These are phyloP conservation scores for Amphibalanus amphitrite DNA, from an alignment of 1,140 invertebrate genomes.

Conservation along the genomic window DNA sequence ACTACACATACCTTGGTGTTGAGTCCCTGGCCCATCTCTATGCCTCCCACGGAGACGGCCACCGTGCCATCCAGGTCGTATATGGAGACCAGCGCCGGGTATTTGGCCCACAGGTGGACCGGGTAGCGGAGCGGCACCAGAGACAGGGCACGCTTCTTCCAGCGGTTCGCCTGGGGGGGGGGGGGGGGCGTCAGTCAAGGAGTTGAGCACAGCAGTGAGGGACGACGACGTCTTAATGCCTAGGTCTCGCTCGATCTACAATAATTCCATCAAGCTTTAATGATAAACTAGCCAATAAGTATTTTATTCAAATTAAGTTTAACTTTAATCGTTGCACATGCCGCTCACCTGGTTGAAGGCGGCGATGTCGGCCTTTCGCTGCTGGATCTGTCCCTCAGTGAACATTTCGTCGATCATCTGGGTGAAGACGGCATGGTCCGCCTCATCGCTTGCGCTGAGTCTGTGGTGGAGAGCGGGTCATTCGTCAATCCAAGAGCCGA, in stretches of 20 bases:
- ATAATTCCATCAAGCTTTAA: too few species aligned
- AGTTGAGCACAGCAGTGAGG: too few species aligned
- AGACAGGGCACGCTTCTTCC: conserved; percentile 34
- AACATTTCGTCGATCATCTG: conserved; percentile 18
- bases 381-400: conserved; percentile 10
- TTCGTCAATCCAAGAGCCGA: too few species aligned
- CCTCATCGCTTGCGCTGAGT: conserved; percentile 9
- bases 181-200: neutral
- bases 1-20: conserved; percentile 31
- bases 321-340: too few species aligned
- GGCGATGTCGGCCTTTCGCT: conserved; percentile 3
- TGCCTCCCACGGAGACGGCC: conserved; percentile 23
- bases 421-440: conserved; percentile 9
- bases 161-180: conserved; percentile 24
- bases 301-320: too few species aligned
- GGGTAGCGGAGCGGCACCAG: conserved; percentile 23
- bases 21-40: conserved; percentile 34
- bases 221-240: too few species aligned
- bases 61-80: conserved; percentile 26
- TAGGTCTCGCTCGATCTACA: too few species aligned
- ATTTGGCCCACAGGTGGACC: conserved; percentile 16
- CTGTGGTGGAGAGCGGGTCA: neutral
- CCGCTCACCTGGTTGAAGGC: conserved; percentile 23
- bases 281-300: too few species aligned
- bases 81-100: conserved; percentile 21